These are phyloP conservation scores for Gortyna flavago DNA, from an alignment of 2,888 invertebrate genomes.

Conservation along the genomic window DNA sequence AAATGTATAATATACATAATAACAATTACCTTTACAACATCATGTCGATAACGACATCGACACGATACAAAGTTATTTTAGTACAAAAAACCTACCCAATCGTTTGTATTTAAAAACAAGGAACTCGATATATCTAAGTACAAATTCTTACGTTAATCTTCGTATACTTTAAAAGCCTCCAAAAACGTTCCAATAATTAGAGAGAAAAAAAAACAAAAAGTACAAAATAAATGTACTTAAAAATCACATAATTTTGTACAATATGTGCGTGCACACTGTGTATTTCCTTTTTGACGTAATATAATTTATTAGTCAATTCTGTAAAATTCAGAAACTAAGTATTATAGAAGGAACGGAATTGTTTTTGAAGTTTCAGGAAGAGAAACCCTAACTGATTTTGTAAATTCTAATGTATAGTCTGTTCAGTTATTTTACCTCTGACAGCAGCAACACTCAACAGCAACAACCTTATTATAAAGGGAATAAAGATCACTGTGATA, in stretches of 20 bases:
- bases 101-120: slow-evolving; percentile 80
- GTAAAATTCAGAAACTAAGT: slow-evolving; percentile 58
- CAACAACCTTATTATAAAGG: no score
- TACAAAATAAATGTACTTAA: slow-evolving; percentile 79
- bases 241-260: slow-evolving; percentile 83
- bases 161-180: slow-evolving; percentile 90
- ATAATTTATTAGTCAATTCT: slow-evolving; percentile 35
- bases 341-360: slow-evolving; percentile 14
- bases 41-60: slow-evolving; percentile 62
- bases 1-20: slow-evolving; percentile 72
- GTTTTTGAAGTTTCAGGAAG: slow-evolving; percentile 42
- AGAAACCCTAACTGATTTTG: slow-evolving; percentile 18
- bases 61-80: slow-evolving; percentile 66
- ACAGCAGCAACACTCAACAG: no score
- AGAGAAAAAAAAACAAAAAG: slow-evolving; percentile 71
- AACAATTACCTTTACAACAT: slow-evolving; percentile 67
- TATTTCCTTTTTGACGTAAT: slow-evolving; percentile 49
- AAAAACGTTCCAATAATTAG: slow-evolving; percentile 81
- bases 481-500: no score
- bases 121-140: slow-evolving; percentile 89
- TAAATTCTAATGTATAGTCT: slow-evolving; percentile 13
- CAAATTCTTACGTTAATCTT: slow-evolving; percentile 87
- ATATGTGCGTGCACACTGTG: slow-evolving; percentile 63
- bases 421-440: no score
- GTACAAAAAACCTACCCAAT: slow-evolving; percentile 80